These are phyloP conservation scores for Mimachlamys varia DNA, from an alignment of 2,888 invertebrate species.

Conservation along the genomic window DNA sequence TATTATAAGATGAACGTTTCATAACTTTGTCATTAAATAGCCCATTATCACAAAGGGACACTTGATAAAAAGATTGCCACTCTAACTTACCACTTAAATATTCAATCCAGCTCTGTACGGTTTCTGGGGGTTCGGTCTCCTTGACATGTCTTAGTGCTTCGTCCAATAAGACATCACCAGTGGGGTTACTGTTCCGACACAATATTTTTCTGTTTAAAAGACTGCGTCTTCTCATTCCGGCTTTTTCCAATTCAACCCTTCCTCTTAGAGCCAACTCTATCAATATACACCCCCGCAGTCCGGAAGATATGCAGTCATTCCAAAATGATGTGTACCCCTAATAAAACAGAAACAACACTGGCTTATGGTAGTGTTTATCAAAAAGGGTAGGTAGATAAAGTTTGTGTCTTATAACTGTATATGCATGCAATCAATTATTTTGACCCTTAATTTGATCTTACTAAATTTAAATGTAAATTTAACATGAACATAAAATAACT, in stretches of 20 bases:
- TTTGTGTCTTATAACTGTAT: no score
- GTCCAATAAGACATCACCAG: slow-evolving; percentile 96
- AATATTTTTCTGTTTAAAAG: slow-evolving; percentile 92
- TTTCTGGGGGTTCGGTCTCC: slow-evolving; percentile 98
- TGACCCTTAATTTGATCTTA: no score
- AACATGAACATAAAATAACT: no score
- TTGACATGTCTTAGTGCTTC: slow-evolving; percentile 97
- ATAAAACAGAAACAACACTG: slow-evolving; percentile 39
- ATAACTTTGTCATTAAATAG: no score
- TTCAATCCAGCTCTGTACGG: slow-evolving; percentile 99
- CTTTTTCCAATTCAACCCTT: slow-evolving; percentile 96
- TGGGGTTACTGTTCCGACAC: slow-evolving; percentile 92
- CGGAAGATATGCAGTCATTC: slow-evolving; percentile 99
- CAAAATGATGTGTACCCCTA: slow-evolving; percentile 91
- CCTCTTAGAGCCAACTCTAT: slow-evolving; percentile 97
- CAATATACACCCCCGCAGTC: slow-evolving; percentile 98
- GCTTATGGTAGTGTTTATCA: no score
- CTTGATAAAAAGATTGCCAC: no score
- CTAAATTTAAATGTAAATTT: no score
- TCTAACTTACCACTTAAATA: slow-evolving; percentile 93
- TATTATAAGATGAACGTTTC: no score
- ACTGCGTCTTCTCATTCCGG: slow-evolving; percentile 95
- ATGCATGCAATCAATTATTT: no score
- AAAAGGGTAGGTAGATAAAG: no score
- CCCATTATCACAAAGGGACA: no score